Conservation (phyloP, 2,888 invertebrate species). For the Synergus itoensis region DNA sequence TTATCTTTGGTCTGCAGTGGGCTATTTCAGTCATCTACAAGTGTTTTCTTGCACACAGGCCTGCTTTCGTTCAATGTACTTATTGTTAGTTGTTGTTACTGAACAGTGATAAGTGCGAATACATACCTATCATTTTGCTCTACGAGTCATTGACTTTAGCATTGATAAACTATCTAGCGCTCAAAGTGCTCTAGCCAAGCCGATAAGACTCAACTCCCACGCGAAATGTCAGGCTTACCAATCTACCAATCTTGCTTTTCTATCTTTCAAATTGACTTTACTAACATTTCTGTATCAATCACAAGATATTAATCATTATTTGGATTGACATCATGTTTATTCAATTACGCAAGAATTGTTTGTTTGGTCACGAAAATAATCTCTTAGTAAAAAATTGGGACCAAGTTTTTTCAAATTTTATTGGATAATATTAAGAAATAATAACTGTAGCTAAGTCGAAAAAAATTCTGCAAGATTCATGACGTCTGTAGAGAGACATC, state of each 20-base stretch:
- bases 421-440: neutral
- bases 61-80: constrained; percentile 41
- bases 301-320: constrained; percentile 17
- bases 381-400: neutral
- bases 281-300: constrained; percentile 16
- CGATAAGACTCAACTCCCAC: constrained; percentile 36
- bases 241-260: constrained; percentile 29
- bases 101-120: constrained; percentile 33
- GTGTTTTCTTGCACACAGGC: constrained; percentile 27
- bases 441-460: constrained; percentile 9
- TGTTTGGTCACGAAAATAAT: neutral
- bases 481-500: constrained; percentile 5
- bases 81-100: constrained; percentile 41
- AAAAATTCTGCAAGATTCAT: constrained; percentile 27
- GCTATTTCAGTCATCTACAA: constrained; percentile 29
- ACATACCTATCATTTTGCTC: constrained; percentile 40
- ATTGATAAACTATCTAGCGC: constrained; percentile 40
- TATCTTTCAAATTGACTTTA: constrained; percentile 30
- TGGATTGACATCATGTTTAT: constrained; percentile 1
- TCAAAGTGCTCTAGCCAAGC: constrained; percentile 36
- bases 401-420: neutral
- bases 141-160: constrained; percentile 40
- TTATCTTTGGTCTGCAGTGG: constrained; percentile 5
- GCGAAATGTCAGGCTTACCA: neutral
- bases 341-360: neutral